phyloP scores from a whole-genome alignment of 2,888 invertebrate genomes.

The Drosophila niveifrons region DNA sequence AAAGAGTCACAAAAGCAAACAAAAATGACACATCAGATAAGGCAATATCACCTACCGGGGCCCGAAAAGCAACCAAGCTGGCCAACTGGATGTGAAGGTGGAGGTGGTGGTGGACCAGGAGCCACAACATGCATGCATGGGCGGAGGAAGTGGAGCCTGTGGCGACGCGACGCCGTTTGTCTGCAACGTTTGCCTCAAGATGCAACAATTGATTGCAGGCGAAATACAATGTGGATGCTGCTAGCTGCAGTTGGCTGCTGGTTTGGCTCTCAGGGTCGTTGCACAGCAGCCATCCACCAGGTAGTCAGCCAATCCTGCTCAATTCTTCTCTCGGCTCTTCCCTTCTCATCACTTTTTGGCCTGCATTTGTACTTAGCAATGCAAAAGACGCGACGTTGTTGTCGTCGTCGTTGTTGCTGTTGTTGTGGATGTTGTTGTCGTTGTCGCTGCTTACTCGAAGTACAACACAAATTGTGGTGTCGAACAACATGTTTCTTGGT shows the following conservation, averaged over 20 bases:
- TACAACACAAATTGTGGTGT: conserved; percentile 83
- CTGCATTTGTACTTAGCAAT: conserved; percentile 74
- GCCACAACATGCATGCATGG: not conserved
- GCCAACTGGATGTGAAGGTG: not conserved
- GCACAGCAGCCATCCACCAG: conserved; percentile 50
- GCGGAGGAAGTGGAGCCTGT: not conserved
- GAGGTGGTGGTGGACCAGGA: not conserved
- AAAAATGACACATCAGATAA: conserved; percentile 85
- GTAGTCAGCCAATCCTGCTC: conserved; percentile 7
- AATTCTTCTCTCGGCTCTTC: conserved; percentile 1
- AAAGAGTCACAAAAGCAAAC: conserved; percentile 78
- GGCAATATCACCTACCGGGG: conserved; percentile 83
- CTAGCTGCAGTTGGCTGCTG: conserved; percentile 36
- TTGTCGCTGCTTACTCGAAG: conserved; percentile 59
- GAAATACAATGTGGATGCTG: conserved; percentile 47
- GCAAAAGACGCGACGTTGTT: conserved; percentile 63
- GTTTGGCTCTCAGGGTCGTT: conserved; percentile 62
- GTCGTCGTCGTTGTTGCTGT: conserved; percentile 27
- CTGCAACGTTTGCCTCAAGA: conserved; percentile 69
- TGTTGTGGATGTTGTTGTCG: conserved; percentile 23
- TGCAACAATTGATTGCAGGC: conserved; percentile 83
- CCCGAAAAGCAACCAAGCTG: conserved; percentile 18
- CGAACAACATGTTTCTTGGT: conserved; percentile 79
- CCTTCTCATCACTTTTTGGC: conserved; percentile 14
- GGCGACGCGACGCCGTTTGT: conserved; percentile 61